Evolutionary conservation across 2,888 invertebrate genomes (phyloP), one percentile per base, ranked within the genome.

Genomic region (Schizotus pectinicornis): DNA sequence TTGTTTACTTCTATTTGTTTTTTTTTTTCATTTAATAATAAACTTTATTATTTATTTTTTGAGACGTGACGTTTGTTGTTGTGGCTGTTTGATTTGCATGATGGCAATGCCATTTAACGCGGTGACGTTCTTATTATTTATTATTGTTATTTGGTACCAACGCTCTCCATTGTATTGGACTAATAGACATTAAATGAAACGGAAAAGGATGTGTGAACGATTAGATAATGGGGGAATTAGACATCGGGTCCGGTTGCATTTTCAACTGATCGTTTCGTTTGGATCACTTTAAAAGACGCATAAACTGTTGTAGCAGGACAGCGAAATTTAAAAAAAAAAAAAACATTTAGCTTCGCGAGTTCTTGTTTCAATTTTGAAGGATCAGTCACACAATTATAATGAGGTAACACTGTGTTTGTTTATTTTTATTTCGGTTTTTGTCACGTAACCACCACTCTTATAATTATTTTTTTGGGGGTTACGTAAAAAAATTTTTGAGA

Each of bases 141-240:
- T 22, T 41, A 41, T 36, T 52, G 42, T 45, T 45, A 34, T 54
- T 41, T 8, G 48, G 35, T 33, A 11, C 11, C 11, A 9, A 35
- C n/a, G n/a, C 11, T 11, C 11, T 11, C 11, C 11, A 35, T 35
- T 9, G 36, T 35, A 30, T 42, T 42, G 32, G 46, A 53, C 38
- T 33, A 35, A 22, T 35, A 54, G 47, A 46, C 47, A 55, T 50
- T 43, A 39, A 52, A 58, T 50, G 32, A 43, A 49, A 42, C 59
- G 59, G 59, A 59, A 59, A 42, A 51, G 59, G 59, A 59, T 53
- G 59, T 59, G 50, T 55, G 59, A 54, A 59, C 43, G 59, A 58
- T 58, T 53, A 58, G 58, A 58, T 58, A 22, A 22, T 22, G 22
- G 22, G 22, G 22, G 22, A 22, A 22, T 22, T 22, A 22, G 22